Percentiles rank a stretch among this genome's conserved stretches.
phyloP scores from a whole-genome alignment of 2,797 vertebrate genomes.

The Agapornis canus region DNA sequence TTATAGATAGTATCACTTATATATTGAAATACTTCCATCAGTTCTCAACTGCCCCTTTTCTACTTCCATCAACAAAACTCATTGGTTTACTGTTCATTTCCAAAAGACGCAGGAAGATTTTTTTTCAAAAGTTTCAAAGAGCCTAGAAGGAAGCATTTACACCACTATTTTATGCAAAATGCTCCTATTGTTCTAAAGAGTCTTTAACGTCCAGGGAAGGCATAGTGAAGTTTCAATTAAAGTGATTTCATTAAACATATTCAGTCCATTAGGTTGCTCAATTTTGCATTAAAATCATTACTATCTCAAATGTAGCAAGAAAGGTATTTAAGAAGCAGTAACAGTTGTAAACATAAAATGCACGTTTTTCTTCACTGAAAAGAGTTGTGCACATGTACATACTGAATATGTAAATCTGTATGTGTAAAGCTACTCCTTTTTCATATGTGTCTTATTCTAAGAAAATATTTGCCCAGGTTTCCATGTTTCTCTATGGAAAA shows the following conservation, averaged over 20 bases:
- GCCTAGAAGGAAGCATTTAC: neutral
- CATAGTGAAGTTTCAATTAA: slow-evolving; percentile 18
- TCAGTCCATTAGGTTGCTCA: slow-evolving; percentile 53
- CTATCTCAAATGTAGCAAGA: slow-evolving; percentile 44
- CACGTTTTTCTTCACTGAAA: neutral
- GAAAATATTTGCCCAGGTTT: neutral
- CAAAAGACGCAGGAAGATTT: neutral
- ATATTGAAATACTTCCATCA: neutral
- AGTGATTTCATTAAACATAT: slow-evolving; percentile 33
- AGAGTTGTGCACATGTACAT: neutral
- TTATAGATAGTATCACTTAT: neutral
- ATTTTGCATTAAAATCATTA: slow-evolving; percentile 58
- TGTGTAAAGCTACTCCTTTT: neutral
- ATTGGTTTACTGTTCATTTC: neutral
- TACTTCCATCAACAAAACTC: neutral
- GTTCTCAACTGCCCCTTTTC: neutral
- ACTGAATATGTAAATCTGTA: neutral
- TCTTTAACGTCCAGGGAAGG: neutral
- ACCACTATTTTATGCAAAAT: neutral
- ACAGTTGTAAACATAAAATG: neutral
- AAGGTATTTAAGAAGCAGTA: slow-evolving; percentile 8
- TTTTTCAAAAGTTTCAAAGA: neutral
- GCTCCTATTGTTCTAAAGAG: neutral
- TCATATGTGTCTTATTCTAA: neutral
- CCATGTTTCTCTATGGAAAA: neutral